A percentile compares a stretch with the other conserved stretches of the same genome.
These are phyloP conservation scores for Sylvilagus floridanus DNA, from an alignment of 2,797 vertebrate genomes.

Conservation along the genomic window DNA sequence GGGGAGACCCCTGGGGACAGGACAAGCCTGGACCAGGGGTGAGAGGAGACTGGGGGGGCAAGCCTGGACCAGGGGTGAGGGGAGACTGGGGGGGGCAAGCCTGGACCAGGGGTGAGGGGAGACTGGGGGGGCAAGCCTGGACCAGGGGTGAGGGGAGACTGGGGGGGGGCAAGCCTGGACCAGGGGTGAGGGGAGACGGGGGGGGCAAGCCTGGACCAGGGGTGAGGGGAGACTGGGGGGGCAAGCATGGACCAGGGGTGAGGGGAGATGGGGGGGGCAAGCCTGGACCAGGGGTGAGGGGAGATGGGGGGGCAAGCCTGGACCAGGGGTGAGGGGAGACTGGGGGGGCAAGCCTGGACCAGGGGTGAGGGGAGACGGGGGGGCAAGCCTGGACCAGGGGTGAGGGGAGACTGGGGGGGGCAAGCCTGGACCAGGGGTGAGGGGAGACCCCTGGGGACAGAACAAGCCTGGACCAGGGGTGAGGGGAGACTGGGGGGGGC, in stretches of 20 bases:
- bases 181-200: too few species aligned
- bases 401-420: constrained; percentile 71
- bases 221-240: constrained; percentile 85
- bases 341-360: not conserved
- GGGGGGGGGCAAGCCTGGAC: fast-evolving
- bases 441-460: fast-evolving
- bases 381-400: constrained; percentile 84
- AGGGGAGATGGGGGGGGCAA: fast-evolving
- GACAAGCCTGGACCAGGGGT: not conserved
- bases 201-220: constrained; percentile 76
- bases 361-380: too few species aligned
- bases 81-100: too few species aligned
- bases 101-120: constrained; percentile 89
- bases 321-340: too few species aligned
- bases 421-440: constrained; percentile 87
- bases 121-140: not conserved
- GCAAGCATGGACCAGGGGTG: not conserved
- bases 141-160: too few species aligned
- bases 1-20: not conserved
- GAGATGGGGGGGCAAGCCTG: not conserved
- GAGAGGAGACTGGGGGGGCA: fast-evolving
- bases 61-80: too few species aligned
- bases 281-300: too few species aligned
- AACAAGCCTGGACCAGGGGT: not conserved
- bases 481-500: too few species aligned